phyloP scores from a whole-genome alignment of 1,140 invertebrate genomes.

The Pseudomyrmex dendroicus region DNA sequence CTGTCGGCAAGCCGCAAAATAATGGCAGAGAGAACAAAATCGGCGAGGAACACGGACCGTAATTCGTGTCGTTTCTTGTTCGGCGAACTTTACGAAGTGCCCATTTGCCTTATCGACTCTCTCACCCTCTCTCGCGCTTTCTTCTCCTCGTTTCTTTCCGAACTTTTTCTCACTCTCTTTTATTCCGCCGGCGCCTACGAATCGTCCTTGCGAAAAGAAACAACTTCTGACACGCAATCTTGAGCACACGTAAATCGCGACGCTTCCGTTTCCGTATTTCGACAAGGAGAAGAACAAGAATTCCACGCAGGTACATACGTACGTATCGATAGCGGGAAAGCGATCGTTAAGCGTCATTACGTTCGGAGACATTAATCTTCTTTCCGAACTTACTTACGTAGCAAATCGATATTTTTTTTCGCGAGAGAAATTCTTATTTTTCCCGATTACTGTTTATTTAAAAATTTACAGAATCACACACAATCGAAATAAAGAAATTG shows the following conservation, averaged over 20 bases:
- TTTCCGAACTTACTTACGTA: too few relatives aligned
- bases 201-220: constrained; percentile 77
- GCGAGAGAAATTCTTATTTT: too few relatives aligned
- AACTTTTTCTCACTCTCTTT: constrained; percentile 1
- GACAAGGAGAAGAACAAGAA: constrained; percentile 57
- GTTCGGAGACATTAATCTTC: too few relatives aligned
- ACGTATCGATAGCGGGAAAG: constrained; percentile 52
- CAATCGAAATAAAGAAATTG: too few relatives aligned
- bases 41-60: constrained; percentile 31
- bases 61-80: constrained; percentile 74
- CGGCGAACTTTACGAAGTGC: constrained; percentile 77
- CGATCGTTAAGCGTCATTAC: constrained; percentile 42
- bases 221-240: constrained; percentile 78
- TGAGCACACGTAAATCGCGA: constrained; percentile 71
- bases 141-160: constrained; percentile 17
- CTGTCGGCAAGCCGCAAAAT: constrained; percentile 35
- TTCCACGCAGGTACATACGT: constrained; percentile 49
- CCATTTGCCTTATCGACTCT: constrained; percentile 80
- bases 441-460: too few relatives aligned
- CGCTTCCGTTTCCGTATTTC: constrained; percentile 71
- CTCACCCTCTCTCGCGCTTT: constrained; percentile 50
- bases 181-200: constrained; percentile 20
- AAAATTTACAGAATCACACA: not conserved
- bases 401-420: too few relatives aligned
- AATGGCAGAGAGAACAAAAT: constrained; percentile 33